Conservation (phyloP, 2,888 invertebrate species). For the Branchellion lobata region DNA sequence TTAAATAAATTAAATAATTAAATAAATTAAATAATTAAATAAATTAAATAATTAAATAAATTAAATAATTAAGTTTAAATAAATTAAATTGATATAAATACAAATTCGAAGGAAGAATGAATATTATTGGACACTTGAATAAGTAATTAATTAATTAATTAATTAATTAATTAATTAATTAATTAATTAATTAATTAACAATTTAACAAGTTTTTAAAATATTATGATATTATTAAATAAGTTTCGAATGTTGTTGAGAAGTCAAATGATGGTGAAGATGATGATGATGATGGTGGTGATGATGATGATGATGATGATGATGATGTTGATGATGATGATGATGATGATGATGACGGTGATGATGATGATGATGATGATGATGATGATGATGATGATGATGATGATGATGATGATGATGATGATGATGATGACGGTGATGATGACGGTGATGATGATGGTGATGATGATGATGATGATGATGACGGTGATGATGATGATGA, state of each 20-base stretch:
- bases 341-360: constrained; percentile 37
- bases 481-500: constrained; percentile 16
- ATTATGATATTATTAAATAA: no score
- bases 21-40: no score
- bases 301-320: constrained; percentile 38
- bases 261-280: constrained; percentile 26
- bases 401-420: constrained; percentile 37
- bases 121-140: no score
- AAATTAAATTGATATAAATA: no score
- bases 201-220: no score
- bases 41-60: no score
- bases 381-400: constrained; percentile 26
- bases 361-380: constrained; percentile 34
- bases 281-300: constrained; percentile 38
- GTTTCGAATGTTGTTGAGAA: constrained; percentile 36
- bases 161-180: no score
- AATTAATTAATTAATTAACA: no score
- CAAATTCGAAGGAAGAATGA: no score
- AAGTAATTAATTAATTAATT: no score
- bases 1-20: no score
- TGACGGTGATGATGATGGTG: constrained; percentile 14
- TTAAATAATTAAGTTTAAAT: no score
- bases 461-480: constrained; percentile 16
- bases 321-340: constrained; percentile 17
- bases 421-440: constrained; percentile 21